These are phyloP conservation scores for Phortica okadai DNA, from an alignment of 2,888 invertebrate genomes.

Conservation along the genomic window DNA sequence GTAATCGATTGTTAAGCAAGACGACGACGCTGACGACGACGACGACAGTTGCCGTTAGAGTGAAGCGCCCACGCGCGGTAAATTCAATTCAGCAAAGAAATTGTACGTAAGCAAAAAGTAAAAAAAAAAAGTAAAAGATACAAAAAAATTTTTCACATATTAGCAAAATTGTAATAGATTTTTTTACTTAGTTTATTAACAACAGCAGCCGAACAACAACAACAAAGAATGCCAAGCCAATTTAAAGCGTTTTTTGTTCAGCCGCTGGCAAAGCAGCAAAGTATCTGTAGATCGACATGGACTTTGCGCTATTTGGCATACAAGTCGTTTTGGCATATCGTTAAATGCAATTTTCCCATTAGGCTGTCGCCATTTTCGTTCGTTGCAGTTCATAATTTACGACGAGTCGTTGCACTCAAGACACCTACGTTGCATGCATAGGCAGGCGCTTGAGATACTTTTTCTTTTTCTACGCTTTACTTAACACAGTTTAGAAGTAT, in stretches of 20 bases:
- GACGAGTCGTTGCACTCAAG: neutral
- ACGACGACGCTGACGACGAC: conserved; percentile 6
- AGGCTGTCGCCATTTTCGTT: conserved; percentile 52
- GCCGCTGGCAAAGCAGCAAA: neutral
- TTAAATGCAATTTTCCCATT: conserved; percentile 55
- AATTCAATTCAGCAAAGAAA: neutral
- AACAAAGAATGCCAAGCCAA: neutral
- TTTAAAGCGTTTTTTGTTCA: conserved; percentile 13
- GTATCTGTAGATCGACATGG: neutral
- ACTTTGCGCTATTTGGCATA: neutral
- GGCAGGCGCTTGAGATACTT: neutral
- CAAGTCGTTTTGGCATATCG: conserved; percentile 27
- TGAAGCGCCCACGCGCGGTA: conserved; percentile 17
- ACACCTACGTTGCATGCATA: neutral
- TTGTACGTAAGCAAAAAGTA: neutral
- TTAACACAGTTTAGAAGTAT: no score
- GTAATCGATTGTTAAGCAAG: conserved; percentile 59
- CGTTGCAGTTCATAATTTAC: conserved; percentile 38
- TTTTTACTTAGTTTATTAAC: conserved; percentile 24
- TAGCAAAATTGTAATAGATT: conserved; percentile 33
- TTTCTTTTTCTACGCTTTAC: neutral
- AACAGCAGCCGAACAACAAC: conserved; percentile 3
- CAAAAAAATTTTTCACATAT: conserved; percentile 27
- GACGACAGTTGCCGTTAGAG: conserved; percentile 14
- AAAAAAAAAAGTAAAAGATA: conserved; percentile 6